Percentiles rank a stretch among this genome's conserved stretches.
Conservation (phyloP, 2,888 invertebrate genomes). For the Lasiommata megera region DNA sequence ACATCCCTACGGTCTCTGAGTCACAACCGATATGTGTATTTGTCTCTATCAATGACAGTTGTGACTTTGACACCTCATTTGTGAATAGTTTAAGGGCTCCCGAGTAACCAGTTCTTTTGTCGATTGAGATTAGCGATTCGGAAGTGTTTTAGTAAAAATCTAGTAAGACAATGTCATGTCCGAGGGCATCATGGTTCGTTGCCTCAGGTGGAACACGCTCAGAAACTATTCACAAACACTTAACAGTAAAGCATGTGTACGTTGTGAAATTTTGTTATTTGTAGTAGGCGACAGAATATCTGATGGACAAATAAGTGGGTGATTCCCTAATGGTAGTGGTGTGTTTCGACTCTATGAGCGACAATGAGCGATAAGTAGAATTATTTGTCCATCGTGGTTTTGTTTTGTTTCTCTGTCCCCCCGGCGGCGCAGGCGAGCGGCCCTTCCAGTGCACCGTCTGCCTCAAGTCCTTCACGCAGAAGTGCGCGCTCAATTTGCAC, state of each 20-base stretch:
- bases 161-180: background rate
- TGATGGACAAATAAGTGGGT: slow-evolving; percentile 77
- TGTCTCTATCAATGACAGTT: slow-evolving; percentile 44
- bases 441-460: slow-evolving; percentile 83
- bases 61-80: slow-evolving; percentile 77
- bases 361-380: slow-evolving; percentile 42
- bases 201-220: slow-evolving; percentile 71
- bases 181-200: slow-evolving; percentile 18
- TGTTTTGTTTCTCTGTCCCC: slow-evolving; percentile 81
- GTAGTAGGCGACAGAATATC: slow-evolving; percentile 67
- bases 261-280: slow-evolving; percentile 71
- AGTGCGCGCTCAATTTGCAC: slow-evolving; percentile 84
- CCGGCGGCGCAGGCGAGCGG: slow-evolving; percentile 80
- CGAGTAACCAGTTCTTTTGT: slow-evolving; percentile 41
- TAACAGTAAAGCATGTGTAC: slow-evolving; percentile 76
- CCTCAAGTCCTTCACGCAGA: slow-evolving; percentile 84
- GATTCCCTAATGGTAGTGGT: slow-evolving; percentile 73
- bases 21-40: slow-evolving; percentile 56
- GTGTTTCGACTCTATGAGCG: slow-evolving; percentile 23
- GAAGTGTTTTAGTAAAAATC: slow-evolving; percentile 43
- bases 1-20: slow-evolving; percentile 71
- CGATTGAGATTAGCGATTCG: slow-evolving; percentile 53
- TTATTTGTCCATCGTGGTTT: slow-evolving; percentile 81
- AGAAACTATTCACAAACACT: slow-evolving; percentile 82
- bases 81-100: slow-evolving; percentile 81